Conservation (phyloP, 2,797 vertebrate species). For the Rhynchotus rufescens region DNA sequence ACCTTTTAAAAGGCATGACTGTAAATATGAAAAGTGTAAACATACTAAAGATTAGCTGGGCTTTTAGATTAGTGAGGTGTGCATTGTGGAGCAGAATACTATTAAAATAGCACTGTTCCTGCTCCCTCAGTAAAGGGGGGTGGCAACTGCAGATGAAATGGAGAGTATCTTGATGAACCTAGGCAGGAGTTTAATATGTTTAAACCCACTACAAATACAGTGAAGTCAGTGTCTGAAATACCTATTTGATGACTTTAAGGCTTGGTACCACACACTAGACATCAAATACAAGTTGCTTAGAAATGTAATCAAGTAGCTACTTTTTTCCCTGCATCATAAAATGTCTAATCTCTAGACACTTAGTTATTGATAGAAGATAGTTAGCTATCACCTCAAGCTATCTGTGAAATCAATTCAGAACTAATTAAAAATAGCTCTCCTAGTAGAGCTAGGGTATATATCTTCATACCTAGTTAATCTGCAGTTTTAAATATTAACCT, state of each 20-base stretch:
- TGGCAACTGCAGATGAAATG: not conserved
- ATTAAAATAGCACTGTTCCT: not conserved
- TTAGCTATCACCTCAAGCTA: not conserved
- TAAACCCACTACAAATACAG: not conserved
- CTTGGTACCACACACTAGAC: not conserved
- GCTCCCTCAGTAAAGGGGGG: not conserved
- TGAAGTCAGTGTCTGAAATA: not conserved
- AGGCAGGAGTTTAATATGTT: not conserved
- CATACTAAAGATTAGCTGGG: not conserved
- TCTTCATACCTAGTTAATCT: not conserved
- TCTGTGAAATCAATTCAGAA: constrained; percentile 4
- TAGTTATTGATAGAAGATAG: not conserved
- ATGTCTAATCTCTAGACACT: not conserved
- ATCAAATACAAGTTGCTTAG: not conserved
- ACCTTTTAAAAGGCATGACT: not conserved
- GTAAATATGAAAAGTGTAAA: not conserved
- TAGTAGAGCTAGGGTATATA: not conserved
- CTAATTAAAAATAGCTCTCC: not conserved
- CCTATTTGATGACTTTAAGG: not conserved
- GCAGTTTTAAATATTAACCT: not conserved
- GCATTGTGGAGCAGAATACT: not conserved
- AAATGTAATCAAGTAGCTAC: not conserved
- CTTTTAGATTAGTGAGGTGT: not conserved
- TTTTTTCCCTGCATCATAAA: not conserved
- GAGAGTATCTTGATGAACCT: not conserved